phyloP scores from a whole-genome alignment of 2,888 invertebrate species.

The Branchinecta sandiegonensis region DNA sequence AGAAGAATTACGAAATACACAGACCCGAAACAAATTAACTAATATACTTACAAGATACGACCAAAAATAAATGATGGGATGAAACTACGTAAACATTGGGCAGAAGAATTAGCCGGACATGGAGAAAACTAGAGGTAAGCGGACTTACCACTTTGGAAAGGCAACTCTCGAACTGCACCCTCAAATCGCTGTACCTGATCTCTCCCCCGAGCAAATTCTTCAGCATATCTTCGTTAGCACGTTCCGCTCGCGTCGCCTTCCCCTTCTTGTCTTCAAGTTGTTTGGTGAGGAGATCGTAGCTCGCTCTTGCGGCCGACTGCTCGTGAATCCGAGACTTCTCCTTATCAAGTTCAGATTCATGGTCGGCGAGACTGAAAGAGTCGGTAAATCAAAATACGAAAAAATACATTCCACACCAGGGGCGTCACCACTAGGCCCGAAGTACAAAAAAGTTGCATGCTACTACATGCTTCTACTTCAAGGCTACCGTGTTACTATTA shows the following conservation, averaged over 20 bases:
- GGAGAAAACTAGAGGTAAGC: too few relatives aligned
- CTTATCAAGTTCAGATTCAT: neutral
- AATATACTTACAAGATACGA: too few relatives aligned
- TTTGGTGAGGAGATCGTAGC: neutral
- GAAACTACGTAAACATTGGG: too few relatives aligned
- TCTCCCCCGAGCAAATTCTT: neutral
- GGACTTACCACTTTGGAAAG: neutral
- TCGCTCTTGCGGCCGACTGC: neutral
- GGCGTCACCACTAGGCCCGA: too few relatives aligned
- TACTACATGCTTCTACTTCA: too few relatives aligned
- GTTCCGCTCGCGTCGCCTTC: neutral
- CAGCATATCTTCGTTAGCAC: neutral
- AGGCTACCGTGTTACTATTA: too few relatives aligned
- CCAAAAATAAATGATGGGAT: too few relatives aligned
- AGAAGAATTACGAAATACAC: too few relatives aligned
- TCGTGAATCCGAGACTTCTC: slow-evolving; percentile 15
- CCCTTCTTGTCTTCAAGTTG: slow-evolving; percentile 5
- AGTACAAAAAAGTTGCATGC: too few relatives aligned
- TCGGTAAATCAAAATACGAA: neutral
- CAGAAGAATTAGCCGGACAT: too few relatives aligned
- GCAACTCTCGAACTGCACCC: slow-evolving; percentile 6
- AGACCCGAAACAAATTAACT: too few relatives aligned
- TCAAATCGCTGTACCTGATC: slow-evolving; percentile 2
- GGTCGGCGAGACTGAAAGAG: neutral
- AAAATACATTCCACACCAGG: too few relatives aligned